Percentiles rank a stretch among this genome's conserved stretches.
phyloP scores from a whole-genome alignment of 1,140 invertebrate species.

The Drosophila sproati region DNA sequence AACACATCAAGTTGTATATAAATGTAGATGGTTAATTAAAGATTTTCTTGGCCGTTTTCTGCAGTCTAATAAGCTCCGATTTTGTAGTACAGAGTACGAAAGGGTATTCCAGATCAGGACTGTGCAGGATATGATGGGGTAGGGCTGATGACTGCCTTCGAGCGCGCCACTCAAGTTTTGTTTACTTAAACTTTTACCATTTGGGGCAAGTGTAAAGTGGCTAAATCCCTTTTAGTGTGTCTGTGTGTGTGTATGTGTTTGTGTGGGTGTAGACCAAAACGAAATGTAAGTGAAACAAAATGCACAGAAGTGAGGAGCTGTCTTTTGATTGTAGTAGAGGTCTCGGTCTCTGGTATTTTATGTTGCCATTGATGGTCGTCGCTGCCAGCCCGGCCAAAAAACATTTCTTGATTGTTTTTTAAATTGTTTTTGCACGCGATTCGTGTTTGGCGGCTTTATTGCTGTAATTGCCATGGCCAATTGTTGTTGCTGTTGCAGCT shows the following conservation, averaged over 20 bases:
- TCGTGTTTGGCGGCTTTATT: conserved; percentile 81
- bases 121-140: neutral
- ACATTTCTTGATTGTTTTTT: conserved; percentile 76
- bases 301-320: conserved; percentile 16
- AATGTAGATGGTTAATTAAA: too few species aligned
- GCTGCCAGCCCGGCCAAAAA: neutral
- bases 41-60: too few species aligned
- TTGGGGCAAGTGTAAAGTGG: conserved; percentile 80
- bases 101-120: too few species aligned
- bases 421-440: conserved; percentile 83
- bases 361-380: conserved; percentile 58
- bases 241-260: conserved; percentile 14
- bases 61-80: neutral
- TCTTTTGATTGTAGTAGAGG: conserved; percentile 31
- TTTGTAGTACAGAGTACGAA: neutral
- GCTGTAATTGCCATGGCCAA: conserved; percentile 74
- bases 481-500: conserved; percentile 55
- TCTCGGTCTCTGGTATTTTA: conserved; percentile 55
- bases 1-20: too few species aligned
- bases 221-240: neutral
- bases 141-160: conserved; percentile 8
- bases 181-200: conserved; percentile 82
- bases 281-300: conserved; percentile 4
- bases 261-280: conserved; percentile 22
- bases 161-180: conserved; percentile 70